Evolutionary conservation across 2,888 invertebrate genomes (phyloP), one percentile per base, ranked within the genome.

Genomic region (Euplagia quadripunctaria): DNA sequence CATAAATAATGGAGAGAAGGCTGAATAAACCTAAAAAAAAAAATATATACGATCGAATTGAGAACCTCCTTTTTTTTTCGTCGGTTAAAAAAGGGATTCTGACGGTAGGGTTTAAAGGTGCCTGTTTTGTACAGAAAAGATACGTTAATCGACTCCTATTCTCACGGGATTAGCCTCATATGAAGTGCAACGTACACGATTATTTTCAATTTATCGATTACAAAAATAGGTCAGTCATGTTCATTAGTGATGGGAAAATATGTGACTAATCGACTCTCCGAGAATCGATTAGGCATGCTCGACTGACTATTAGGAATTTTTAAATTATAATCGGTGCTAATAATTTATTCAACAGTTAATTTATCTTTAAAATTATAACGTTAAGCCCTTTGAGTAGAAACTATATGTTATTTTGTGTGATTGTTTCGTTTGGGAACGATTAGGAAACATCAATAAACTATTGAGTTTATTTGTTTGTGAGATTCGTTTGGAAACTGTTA

Each of bases 191-290:
- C 63, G 20, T 20, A 55, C 68, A 61, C 72, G 64, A 74, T 72
- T 64, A 72, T 61, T 73, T 71, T 68, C 68, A 73, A 75, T 74
- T 80, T 65, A 75, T 73, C 73, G 72, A 77, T 76, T 73, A 75
- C 68, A 68, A 78, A 77, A 79, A 82, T 80, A 77, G 77, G 68
- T 77, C 67, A 75, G 74, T 81, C 73, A 82, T 63, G 70, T 82
- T 75, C 71, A 80, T 80, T 80, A 82, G 72, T 72, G 77, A 76
- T 72, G 75, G 73, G 74, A 76, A 76, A 73, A 72, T 51, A 79
- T 84, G 77, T 76, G 72, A 75, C 82, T 52, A 82, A 84, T 82
- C 76, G 82, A 75, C 75, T 77, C 72, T 77, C 69, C 74, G 84
- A 78, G 77, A 84, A 84, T n/a, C 70, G 73, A 84, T 82, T 82